A percentile compares a stretch with the other conserved stretches of the same genome.
Evolutionary conservation across 1,140 invertebrate species (phyloP).

Genomic region (Conus ventricosus): DNA sequence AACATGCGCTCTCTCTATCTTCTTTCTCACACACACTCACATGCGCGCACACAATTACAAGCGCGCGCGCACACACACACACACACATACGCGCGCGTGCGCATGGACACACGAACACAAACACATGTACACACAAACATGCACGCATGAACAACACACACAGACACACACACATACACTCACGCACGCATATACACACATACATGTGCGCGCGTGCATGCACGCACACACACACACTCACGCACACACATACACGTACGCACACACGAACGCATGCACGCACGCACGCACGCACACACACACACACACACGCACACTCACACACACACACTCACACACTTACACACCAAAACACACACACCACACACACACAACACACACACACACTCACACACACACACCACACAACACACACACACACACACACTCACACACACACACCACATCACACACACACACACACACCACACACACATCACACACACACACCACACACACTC

Average conservation of each 20-base stretch:
- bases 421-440: too few relatives aligned
- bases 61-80: background rate
- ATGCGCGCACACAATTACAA: background rate
- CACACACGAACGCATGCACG: slow-evolving; percentile 1
- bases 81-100: background rate
- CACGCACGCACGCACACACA: too few relatives aligned
- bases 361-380: too few relatives aligned
- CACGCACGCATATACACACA: too few relatives aligned
- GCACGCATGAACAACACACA: background rate
- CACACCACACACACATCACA: too few relatives aligned
- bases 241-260: background rate
- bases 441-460: too few relatives aligned
- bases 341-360: too few relatives aligned
- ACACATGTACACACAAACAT: background rate
- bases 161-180: background rate
- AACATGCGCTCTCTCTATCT: background rate
- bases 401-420: too few relatives aligned
- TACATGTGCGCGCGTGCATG: too few relatives aligned
- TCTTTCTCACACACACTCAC: slow-evolving; percentile 6
- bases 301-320: background rate
- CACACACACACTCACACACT: background rate
- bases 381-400: too few relatives aligned
- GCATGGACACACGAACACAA: too few relatives aligned
- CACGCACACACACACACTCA: background rate
- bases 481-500: too few relatives aligned